Evolutionary conservation across 2,888 invertebrate genomes (phyloP).

Genomic region (Bellardia pandia): DNA sequence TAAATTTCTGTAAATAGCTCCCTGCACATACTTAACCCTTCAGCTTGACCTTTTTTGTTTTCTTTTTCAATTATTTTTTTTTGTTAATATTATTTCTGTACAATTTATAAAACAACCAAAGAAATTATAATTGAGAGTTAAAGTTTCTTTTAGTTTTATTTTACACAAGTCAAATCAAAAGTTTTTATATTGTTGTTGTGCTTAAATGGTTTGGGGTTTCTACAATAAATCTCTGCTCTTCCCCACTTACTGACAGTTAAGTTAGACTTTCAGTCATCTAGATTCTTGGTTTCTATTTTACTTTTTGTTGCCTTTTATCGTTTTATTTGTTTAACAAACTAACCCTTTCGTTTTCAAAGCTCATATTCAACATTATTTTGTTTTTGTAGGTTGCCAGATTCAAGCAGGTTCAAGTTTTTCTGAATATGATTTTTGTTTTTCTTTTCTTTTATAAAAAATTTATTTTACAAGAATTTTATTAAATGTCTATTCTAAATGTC

Average conservation of each 20-base stretch:
- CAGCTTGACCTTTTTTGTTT: constrained; percentile 37
- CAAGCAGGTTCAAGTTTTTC: constrained; percentile 41
- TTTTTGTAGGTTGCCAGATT: background rate
- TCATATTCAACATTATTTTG: constrained; percentile 31
- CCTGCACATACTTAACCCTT: constrained; percentile 33
- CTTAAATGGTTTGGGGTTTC: constrained; percentile 35
- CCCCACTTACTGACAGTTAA: background rate
- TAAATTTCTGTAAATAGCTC: constrained; percentile 11
- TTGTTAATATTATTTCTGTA: constrained; percentile 18
- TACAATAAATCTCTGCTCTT: background rate
- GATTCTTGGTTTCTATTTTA: background rate
- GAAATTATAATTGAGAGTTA: constrained; percentile 55
- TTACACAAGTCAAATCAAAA: constrained; percentile 53
- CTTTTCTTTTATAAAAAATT: constrained; percentile 1
- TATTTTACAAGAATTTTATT: constrained; percentile 27
- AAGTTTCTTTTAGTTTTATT: constrained; percentile 47
- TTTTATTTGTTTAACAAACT: constrained; percentile 36
- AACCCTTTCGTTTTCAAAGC: constrained; percentile 20
- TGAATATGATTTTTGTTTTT: background rate
- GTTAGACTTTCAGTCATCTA: background rate
- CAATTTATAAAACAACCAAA: constrained; percentile 27
- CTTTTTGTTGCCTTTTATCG: background rate
- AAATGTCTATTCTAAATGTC: constrained; percentile 27
- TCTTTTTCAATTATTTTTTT: background rate
- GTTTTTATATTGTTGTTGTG: constrained; percentile 16